phyloP scores from a whole-genome alignment of 2,888 invertebrate species.

The Drosophila borborema region DNA sequence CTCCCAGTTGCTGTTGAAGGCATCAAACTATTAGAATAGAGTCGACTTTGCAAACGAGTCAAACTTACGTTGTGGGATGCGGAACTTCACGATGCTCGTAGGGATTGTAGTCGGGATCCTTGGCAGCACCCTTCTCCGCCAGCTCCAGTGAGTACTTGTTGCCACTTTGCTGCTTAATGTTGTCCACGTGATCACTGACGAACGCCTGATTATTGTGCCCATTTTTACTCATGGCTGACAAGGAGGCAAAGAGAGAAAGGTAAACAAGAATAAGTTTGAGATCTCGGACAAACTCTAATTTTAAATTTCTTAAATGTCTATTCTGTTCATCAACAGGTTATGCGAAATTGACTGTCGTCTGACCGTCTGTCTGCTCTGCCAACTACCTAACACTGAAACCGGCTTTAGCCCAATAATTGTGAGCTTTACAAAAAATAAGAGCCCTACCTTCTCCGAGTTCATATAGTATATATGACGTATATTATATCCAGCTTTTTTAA shows the following conservation, averaged over 20 bases:
- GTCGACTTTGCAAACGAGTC: not conserved
- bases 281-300: too few species aligned
- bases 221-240: constrained; percentile 83
- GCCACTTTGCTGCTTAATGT: constrained; percentile 56
- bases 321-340: not conserved
- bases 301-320: not conserved
- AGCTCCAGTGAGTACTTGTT: constrained; percentile 82
- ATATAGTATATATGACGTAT: not conserved
- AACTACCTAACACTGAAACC: not conserved
- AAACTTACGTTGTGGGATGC: constrained; percentile 90
- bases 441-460: not conserved
- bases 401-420: not conserved
- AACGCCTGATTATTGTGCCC: constrained; percentile 84
- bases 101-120: constrained; percentile 88
- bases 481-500: constrained; percentile 1
- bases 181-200: constrained; percentile 81
- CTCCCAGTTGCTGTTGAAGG: constrained; percentile 89
- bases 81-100: constrained; percentile 88
- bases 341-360: not conserved
- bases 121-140: constrained; percentile 81
- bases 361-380: not conserved
- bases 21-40: not conserved
- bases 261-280: too few species aligned
- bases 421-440: not conserved
- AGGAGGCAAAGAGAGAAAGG: not conserved